Conservation (phyloP, 2,888 invertebrate species). For the Drosophila neotestacea region DNA sequence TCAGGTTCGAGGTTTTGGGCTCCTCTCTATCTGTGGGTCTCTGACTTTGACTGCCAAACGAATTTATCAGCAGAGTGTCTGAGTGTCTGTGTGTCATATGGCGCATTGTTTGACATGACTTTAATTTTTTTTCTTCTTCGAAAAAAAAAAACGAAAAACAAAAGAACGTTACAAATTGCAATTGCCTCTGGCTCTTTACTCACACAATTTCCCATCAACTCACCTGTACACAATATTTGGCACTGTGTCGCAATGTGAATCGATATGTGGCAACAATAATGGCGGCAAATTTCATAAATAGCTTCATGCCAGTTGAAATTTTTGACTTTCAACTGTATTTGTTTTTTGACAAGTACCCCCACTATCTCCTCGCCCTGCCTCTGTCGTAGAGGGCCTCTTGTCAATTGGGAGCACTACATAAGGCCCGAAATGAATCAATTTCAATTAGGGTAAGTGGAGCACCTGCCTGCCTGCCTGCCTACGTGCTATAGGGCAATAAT, state of each 20-base stretch:
- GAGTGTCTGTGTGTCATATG: constrained; percentile 45
- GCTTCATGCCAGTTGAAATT: constrained; percentile 62
- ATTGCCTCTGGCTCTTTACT: constrained; percentile 11
- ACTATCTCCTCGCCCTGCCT: neutral
- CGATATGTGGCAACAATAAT: constrained; percentile 61
- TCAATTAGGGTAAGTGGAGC: constrained; percentile 75
- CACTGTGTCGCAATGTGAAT: constrained; percentile 70
- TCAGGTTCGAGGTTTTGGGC: constrained; percentile 18
- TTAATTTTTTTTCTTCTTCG: constrained; percentile 42
- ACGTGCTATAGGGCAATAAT: constrained; percentile 43
- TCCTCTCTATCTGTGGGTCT: constrained; percentile 34
- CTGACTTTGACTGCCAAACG: constrained; percentile 11
- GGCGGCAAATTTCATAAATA: constrained; percentile 57
- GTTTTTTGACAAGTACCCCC: constrained; percentile 29
- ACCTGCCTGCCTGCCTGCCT: constrained; percentile 10
- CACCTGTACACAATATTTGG: constrained; percentile 56
- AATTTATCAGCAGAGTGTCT: constrained; percentile 43
- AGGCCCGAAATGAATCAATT: constrained; percentile 65
- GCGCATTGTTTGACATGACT: constrained; percentile 75
- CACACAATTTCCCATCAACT: neutral
- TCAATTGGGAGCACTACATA: constrained; percentile 39
- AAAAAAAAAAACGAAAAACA: constrained; percentile 22
- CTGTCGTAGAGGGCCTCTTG: constrained; percentile 13
- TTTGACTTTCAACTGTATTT: constrained; percentile 55
- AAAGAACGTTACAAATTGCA: constrained; percentile 56